A percentile compares a stretch with the other conserved stretches of the same genome.
Conservation (phyloP, 2,113 vertebrate species). For the Calidris pugnax region DNA sequence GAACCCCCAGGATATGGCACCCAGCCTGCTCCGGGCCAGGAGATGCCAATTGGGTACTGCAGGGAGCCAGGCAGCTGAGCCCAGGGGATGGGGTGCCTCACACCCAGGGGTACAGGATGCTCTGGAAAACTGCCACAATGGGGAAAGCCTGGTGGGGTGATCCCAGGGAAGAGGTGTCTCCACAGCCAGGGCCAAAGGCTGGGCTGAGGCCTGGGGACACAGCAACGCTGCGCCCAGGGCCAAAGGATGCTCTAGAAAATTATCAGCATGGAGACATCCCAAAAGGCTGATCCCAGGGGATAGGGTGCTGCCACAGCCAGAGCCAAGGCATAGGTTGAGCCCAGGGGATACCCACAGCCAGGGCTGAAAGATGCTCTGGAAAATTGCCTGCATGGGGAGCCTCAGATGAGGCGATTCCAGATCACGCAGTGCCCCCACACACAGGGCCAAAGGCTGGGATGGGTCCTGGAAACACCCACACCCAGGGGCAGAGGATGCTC, state of each 20-base stretch:
- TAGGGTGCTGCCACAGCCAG: neutral
- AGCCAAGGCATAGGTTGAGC: neutral
- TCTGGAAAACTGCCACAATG: neutral
- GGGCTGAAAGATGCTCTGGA: neutral
- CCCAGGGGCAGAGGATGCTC: neutral
- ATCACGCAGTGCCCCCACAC: no score
- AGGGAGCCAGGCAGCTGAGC: neutral
- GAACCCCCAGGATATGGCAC: fast-evolving
- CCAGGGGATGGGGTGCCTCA: neutral
- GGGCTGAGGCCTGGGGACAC: neutral
- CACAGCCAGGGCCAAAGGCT: neutral
- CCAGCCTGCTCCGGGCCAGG: no score
- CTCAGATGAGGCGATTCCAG: neutral
- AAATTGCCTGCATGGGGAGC: neutral
- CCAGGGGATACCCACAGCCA: neutral
- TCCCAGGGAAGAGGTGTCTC: neutral
- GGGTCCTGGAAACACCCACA: neutral
- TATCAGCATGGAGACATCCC: neutral
- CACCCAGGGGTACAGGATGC: neutral
- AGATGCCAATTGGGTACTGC: fast-evolving
- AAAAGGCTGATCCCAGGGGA: neutral
- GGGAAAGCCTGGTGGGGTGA: neutral
- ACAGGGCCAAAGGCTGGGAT: neutral
- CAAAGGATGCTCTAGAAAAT: neutral
- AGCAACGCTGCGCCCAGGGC: no score